Conservation (phyloP, 2,797 vertebrate genomes). For the Rhinatrema bivittatum region DNA sequence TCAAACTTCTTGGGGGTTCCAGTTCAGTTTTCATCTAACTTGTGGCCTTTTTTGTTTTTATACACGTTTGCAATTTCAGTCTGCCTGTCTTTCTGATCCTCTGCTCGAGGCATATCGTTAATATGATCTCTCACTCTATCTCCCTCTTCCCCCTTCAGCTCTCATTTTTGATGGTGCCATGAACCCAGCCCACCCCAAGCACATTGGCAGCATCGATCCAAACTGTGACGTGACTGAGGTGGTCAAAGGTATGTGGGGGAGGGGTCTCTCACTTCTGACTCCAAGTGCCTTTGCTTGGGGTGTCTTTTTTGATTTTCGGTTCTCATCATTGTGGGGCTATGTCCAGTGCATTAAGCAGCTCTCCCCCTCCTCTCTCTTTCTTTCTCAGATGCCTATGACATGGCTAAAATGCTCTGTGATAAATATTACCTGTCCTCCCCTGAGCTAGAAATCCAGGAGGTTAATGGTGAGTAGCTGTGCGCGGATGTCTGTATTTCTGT, state of each 20-base stretch:
- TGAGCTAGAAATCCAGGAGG: conserved; percentile 70
- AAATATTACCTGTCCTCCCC: conserved; percentile 88
- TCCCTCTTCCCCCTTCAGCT: conserved; percentile 40
- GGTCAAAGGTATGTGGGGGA: conserved; percentile 65
- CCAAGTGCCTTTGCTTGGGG: not conserved
- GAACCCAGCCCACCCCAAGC: conserved; percentile 86
- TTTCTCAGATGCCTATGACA: conserved; percentile 78
- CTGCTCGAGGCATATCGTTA: too few relatives aligned
- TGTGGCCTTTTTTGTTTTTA: too few relatives aligned
- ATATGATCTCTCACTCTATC: too few relatives aligned
- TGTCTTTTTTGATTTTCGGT: accelerated
- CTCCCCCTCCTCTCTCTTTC: not conserved
- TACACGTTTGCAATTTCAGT: too few relatives aligned
- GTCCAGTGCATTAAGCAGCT: not conserved
- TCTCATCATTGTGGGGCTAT: accelerated
- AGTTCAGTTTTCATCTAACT: not conserved
- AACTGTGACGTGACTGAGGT: conserved; percentile 76
- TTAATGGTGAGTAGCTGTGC: conserved; percentile 67
- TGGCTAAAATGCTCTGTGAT: conserved; percentile 88
- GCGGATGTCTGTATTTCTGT: too few relatives aligned
- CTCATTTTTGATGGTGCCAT: conserved; percentile 83
- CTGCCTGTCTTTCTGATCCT: not conserved
- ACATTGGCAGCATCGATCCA: conserved; percentile 88
- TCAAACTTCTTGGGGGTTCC: not conserved
- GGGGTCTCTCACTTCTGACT: not conserved